phyloP scores from a whole-genome alignment of 2,888 invertebrate species.

The Nipponacmea schrenckii region DNA sequence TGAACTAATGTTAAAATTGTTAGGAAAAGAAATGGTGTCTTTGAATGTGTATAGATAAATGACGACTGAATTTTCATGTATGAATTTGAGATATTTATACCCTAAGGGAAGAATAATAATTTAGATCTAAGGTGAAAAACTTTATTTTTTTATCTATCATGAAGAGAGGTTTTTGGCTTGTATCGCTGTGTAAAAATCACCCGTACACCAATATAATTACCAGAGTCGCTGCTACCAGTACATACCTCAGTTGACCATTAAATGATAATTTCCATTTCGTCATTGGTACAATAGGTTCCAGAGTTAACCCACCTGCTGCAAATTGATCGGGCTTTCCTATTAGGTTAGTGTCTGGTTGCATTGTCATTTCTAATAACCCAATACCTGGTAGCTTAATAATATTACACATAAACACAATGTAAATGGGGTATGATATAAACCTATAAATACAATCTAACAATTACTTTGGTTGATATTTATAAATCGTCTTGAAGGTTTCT shows the following conservation, averaged over 20 bases:
- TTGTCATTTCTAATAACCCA: constrained; percentile 77
- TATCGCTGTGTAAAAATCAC: background rate
- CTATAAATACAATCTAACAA: too few species aligned
- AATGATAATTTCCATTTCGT: constrained; percentile 78
- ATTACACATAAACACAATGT: background rate
- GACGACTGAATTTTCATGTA: too few species aligned
- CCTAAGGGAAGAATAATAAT: too few species aligned
- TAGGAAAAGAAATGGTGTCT: too few species aligned
- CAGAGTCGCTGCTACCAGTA: background rate
- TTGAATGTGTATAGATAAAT: too few species aligned
- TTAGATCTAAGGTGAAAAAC: too few species aligned
- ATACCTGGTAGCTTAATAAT: constrained; percentile 75
- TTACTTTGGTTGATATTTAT: too few species aligned
- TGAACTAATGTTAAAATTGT: too few species aligned
- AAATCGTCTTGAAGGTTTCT: too few species aligned
- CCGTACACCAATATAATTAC: background rate
- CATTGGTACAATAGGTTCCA: constrained; percentile 79
- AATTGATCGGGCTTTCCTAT: constrained; percentile 69
- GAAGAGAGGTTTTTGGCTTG: background rate
- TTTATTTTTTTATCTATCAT: background rate
- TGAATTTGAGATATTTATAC: too few species aligned
- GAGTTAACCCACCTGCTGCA: constrained; percentile 77
- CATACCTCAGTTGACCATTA: constrained; percentile 76
- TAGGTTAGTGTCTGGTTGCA: constrained; percentile 79
- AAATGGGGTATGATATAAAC: too few species aligned